Base-by-base conservation (phyloP, 2,113 vertebrate species). In the Struthidea cinerea region DNA sequence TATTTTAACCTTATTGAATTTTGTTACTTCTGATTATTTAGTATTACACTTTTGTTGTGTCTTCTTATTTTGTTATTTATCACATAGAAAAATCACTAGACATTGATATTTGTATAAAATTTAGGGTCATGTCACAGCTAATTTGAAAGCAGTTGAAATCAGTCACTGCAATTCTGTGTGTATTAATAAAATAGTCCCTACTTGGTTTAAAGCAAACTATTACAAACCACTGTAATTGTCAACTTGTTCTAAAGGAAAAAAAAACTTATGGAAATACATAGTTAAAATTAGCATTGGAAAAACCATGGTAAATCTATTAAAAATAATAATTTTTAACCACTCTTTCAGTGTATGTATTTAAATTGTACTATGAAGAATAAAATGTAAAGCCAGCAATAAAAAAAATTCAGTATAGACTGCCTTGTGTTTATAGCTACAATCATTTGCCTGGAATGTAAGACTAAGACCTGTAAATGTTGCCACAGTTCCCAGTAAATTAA, bases 201-300 rank as follows among this genome's bases (percentile, higher is more conserved):
- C 10, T 32, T 59, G 12, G 8, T 64, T 79, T 83, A 73, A 81
- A 56, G 46, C 60, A 59, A 86, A 52, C 41, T 71, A 5, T 28
- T 53, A 35, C 6, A 76, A 75, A 13, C 4, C 30, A 32, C 17
- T 88, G 12, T 55, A 71, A 28, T 44, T 83, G 13, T 73, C 57
- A 52, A 0, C 20, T 70, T 23, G 5, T 22, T 71, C 18, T 60
- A 24, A 33, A 79, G 21, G 26, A 63, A 59, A 56, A 91, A 91
- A 55, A 8, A 39, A 39, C 13, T 28, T 42, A 17, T 0, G 0
- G 2, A 5, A 82, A 47, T 57, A 73, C 5, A 2, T 32, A 41
- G 17, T 60, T 82, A 56, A 88, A 83, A 73, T 15, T 35, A 63
- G 13, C 7, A 2, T 56, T 84, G 76, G n/a, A 75, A 82, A 15